Evolutionary conservation across 2,888 invertebrate genomes (phyloP).

Genomic region (Pterobdella sp.): DNA sequence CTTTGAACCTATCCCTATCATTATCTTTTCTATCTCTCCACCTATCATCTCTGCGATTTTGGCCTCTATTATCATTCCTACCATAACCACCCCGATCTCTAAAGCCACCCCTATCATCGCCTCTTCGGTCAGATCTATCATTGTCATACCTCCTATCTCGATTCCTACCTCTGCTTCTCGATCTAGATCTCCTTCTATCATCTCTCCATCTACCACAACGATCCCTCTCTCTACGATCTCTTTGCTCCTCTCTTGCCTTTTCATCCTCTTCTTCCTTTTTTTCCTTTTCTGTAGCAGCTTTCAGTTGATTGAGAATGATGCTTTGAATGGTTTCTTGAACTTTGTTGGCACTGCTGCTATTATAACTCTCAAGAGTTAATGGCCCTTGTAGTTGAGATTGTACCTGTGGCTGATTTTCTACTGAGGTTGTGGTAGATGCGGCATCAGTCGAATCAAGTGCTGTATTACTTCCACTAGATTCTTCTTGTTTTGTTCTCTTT

Average conservation of each 20-base stretch:
- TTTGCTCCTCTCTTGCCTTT: background rate
- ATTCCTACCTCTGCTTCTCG: background rate
- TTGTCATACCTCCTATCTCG: background rate
- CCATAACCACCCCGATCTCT: background rate
- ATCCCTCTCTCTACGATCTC: background rate
- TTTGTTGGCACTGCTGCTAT: background rate
- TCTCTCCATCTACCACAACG: background rate
- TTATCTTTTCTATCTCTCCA: background rate
- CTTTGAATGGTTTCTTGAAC: constrained; percentile 10
- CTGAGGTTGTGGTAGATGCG: background rate
- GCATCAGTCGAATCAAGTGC: background rate
- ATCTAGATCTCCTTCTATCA: background rate
- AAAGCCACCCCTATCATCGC: background rate
- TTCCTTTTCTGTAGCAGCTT: background rate
- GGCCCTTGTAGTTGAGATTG: background rate
- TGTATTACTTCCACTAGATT: background rate
- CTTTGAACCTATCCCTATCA: constrained; percentile 1
- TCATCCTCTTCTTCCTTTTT: background rate
- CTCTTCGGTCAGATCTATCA: background rate
- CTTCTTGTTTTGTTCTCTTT: background rate
- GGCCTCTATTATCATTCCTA: background rate
- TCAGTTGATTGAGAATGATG: background rate
- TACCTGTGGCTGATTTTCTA: background rate
- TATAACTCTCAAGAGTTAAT: background rate
- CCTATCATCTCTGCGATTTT: background rate